Percentiles rank a stretch among this genome's conserved stretches.
phyloP scores from a whole-genome alignment of 2,888 invertebrate genomes.

The Eretmocerus hayati region DNA sequence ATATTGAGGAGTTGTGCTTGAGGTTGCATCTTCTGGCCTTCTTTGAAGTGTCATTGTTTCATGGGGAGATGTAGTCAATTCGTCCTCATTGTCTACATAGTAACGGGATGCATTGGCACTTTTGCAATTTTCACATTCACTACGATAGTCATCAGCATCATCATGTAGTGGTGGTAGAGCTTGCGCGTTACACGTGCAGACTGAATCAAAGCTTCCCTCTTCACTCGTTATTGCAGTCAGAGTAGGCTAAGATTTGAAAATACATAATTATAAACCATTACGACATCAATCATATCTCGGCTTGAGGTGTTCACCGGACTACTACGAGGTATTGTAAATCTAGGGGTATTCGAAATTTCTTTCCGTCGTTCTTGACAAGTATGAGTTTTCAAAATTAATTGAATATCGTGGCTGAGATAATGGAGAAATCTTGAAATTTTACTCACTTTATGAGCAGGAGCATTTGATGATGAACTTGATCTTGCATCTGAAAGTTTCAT shows the following conservation, averaged over 20 bases:
- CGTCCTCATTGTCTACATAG: conserved; percentile 55
- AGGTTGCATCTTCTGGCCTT: conserved; percentile 49
- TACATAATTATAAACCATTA: too few species aligned
- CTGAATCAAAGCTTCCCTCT: conserved; percentile 44
- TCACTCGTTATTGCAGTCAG: conserved; percentile 39
- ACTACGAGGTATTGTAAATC: too few species aligned
- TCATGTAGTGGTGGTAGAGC: conserved; percentile 45
- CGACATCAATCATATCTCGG: too few species aligned
- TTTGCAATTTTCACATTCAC: conserved; percentile 81
- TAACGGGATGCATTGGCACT: conserved; percentile 65
- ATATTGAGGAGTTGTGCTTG: conserved; percentile 49
- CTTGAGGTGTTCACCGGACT: too few species aligned
- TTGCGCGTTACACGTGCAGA: conserved; percentile 43
- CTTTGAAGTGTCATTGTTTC: conserved; percentile 66
- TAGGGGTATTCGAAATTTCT: too few species aligned
- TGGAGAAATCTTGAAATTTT: neutral
- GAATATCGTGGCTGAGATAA: too few species aligned
- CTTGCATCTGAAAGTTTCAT: conserved; percentile 17
- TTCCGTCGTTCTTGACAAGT: too few species aligned
- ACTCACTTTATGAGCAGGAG: conserved; percentile 27
- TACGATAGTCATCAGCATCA: conserved; percentile 68
- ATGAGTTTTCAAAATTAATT: too few species aligned
- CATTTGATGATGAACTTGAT: conserved; percentile 24
- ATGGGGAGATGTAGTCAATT: conserved; percentile 51
- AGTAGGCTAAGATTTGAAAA: conserved; percentile 31